These are phyloP conservation scores for Eupithecia subumbrata DNA, from an alignment of 2,888 invertebrate genomes.

Conservation along the genomic window DNA sequence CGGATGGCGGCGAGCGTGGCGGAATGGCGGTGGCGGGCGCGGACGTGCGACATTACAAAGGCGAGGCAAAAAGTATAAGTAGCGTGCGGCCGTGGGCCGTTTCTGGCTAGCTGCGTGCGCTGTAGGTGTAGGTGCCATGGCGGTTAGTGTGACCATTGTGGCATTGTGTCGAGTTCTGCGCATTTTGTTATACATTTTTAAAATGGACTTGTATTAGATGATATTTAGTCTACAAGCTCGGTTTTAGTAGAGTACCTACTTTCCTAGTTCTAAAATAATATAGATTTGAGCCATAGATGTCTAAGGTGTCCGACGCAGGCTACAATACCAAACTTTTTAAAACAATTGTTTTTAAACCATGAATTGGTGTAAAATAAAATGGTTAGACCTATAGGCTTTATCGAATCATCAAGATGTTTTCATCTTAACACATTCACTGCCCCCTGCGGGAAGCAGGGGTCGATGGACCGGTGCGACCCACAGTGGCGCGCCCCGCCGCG, in stretches of 20 bases:
- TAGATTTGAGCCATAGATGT: too few relatives aligned
- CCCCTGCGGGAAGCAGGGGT: too few relatives aligned
- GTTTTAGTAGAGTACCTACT: not conserved
- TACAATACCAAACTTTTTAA: too few relatives aligned
- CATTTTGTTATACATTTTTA: not conserved
- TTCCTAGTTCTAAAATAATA: too few relatives aligned
- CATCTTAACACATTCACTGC: too few relatives aligned
- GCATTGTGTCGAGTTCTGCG: not conserved
- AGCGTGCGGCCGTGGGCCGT: slow-evolving; percentile 45
- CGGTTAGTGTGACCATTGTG: not conserved
- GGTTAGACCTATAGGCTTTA: too few relatives aligned
- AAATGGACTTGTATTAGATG: not conserved
- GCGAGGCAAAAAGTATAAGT: slow-evolving; percentile 72
- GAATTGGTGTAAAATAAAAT: too few relatives aligned
- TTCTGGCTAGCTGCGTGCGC: slow-evolving; percentile 21
- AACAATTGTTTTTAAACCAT: too few relatives aligned
- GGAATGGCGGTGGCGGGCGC: slow-evolving; percentile 52
- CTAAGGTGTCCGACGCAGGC: too few relatives aligned
- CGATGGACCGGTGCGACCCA: too few relatives aligned
- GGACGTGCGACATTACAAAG: slow-evolving; percentile 72
- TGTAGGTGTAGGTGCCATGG: not conserved
- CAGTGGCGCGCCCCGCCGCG: too few relatives aligned
- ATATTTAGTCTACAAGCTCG: not conserved
- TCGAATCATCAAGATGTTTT: too few relatives aligned
- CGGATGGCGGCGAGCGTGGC: slow-evolving; percentile 43